phyloP scores from a whole-genome alignment of 2,797 vertebrate species.

The Dicrostonyx torquatus region DNA sequence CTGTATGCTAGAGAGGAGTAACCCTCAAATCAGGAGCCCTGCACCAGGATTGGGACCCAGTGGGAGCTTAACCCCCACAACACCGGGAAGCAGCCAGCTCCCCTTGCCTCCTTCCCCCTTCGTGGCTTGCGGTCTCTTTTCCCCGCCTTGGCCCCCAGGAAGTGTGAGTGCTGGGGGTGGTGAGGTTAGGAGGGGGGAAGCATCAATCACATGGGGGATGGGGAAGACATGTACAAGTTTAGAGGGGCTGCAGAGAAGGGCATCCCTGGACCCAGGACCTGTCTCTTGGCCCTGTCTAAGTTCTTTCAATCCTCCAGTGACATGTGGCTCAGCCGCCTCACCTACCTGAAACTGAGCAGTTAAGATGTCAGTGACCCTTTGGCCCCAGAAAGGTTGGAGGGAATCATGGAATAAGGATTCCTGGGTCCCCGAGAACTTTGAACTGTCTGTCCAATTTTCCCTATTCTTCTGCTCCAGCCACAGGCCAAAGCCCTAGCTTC shows the following conservation, averaged over 20 bases:
- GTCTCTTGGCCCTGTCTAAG: background rate
- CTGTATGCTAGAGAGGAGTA: conserved; percentile 35
- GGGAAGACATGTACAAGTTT: conserved; percentile 49
- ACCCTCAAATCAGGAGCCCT: background rate
- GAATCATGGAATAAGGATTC: conserved; percentile 10
- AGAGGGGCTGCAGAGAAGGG: conserved; percentile 59
- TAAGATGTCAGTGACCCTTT: background rate
- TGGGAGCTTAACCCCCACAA: conserved; percentile 74
- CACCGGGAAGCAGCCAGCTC: conserved; percentile 79
- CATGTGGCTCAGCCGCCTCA: background rate
- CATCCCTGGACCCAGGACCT: background rate
- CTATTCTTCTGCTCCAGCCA: conserved; percentile 51
- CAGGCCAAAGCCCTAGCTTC: conserved; percentile 74
- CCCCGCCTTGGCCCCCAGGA: conserved; percentile 83
- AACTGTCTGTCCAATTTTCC: conserved; percentile 9
- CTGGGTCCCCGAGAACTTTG: conserved; percentile 65
- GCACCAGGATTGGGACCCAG: conserved; percentile 27
- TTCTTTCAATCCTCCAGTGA: background rate
- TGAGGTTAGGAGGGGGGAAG: conserved; percentile 83
- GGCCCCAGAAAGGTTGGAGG: conserved; percentile 4
- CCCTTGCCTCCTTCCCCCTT: conserved; percentile 83
- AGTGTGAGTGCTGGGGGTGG: conserved; percentile 83
- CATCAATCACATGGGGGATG: conserved; percentile 72
- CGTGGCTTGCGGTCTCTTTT: conserved; percentile 83
- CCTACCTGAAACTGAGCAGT: conserved; percentile 6